Evolutionary conservation across 2,888 invertebrate genomes (phyloP).

Genomic region (Drosophila lacicola): DNA sequence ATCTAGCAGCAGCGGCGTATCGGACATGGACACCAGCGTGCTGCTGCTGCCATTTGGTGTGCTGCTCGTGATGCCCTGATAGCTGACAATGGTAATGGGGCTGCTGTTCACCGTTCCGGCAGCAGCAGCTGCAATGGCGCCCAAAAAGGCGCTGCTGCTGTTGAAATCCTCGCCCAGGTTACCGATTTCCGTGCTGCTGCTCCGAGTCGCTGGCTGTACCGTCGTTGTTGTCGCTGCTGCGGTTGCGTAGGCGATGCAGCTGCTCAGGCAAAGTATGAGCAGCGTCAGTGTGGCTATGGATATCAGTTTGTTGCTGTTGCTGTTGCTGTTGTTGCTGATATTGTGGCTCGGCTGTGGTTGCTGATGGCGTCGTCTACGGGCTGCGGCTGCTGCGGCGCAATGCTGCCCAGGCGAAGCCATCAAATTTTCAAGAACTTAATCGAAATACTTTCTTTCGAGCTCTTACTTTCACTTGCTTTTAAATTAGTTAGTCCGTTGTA

Average conservation of each 20-base stretch:
- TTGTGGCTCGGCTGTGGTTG: conserved; percentile 25
- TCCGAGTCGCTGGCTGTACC: conserved; percentile 2
- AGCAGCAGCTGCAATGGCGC: conserved; percentile 54
- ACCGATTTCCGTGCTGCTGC: conserved; percentile 10
- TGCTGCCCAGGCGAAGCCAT: conserved; percentile 70
- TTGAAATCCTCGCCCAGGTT: conserved; percentile 50
- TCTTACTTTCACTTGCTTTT: conserved; percentile 2
- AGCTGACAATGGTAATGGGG: conserved; percentile 53
- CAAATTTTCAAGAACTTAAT: conserved; percentile 43
- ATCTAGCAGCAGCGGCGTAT: conserved; percentile 52
- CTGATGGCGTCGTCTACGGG: conserved; percentile 46
- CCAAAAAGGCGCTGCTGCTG: conserved; percentile 64
- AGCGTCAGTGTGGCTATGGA: conserved; percentile 69
- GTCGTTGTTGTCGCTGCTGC: conserved; percentile 32
- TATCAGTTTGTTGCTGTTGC: conserved; percentile 71
- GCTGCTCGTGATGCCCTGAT: conserved; percentile 59
- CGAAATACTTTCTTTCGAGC: not conserved
- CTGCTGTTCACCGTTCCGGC: conserved; percentile 50
- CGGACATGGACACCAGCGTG: conserved; percentile 55
- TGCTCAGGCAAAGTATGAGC: conserved; percentile 67
- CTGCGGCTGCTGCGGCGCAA: conserved; percentile 57
- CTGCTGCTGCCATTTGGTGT: conserved; percentile 67
- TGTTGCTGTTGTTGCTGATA: conserved; percentile 45
- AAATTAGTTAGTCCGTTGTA: not conserved
- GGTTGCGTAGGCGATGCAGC: conserved; percentile 71